Base-by-base conservation (phyloP, 2,888 invertebrate species). In the Dinocampus coccinellae region DNA sequence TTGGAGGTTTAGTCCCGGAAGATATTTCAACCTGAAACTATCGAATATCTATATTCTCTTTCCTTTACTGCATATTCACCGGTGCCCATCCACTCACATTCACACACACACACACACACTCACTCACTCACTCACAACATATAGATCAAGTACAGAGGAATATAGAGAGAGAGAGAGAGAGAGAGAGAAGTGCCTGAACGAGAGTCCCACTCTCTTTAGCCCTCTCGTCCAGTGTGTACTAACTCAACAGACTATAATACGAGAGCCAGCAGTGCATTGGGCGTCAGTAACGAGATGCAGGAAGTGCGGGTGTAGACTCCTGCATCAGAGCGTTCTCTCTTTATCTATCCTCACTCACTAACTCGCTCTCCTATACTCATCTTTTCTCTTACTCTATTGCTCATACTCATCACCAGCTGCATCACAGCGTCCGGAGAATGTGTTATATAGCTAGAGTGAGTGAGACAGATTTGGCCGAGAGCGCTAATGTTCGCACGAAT, bases 241-340 rank as follows among this genome's bases (percentile, higher is more conserved):
- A 63, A 63, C 65, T 53, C n/a, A 53, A 6, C 33, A 73, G 77
- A 81, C 81, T 81, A 85, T 85, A 85, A 86, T 85, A 84, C 84
- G 80, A 81, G 76, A 77, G 79, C 79, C 82, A 82, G 80, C 78
- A 79, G 80, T 84, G 83, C 85, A 81, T 81, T 82, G 81, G 81
- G 81, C 85, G 83, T 83, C 84, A 82, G 80, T 85, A 87, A 85
- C 83, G 83, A 86, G 85, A 86, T 83, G 83, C 84, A 84, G 85
- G 84, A 85, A 87, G 84, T 85, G 79, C 84, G 82, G 82, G 80
- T 77, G 75, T 74, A 60, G 78, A 70, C 73, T 79, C 80, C 55
- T 42, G 66, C 62, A 55, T 58, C 10, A 24, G 60, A 47, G 47
- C 69, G n/a, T 60, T 70, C 70, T 65, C 42, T 58, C 60, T 57